phyloP scores from a whole-genome alignment of 2,888 invertebrate species.

The Xestia rhomboidea region DNA sequence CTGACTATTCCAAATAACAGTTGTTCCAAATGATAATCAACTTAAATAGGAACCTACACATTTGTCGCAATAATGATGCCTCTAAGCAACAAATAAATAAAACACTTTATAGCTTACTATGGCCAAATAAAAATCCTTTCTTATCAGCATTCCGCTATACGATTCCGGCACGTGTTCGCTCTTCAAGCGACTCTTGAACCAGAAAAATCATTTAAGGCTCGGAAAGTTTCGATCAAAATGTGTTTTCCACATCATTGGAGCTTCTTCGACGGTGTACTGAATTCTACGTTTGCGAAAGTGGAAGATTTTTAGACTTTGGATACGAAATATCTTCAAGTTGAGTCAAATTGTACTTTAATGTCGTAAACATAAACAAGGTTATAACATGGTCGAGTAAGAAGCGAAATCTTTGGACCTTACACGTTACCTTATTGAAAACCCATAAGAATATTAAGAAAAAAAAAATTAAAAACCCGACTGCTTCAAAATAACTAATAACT shows the following conservation, averaged over 20 bases:
- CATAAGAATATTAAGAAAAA: background rate
- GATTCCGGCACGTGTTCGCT: slow-evolving; percentile 59
- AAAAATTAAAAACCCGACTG: no score
- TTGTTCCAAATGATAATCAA: background rate
- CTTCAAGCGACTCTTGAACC: slow-evolving; percentile 65
- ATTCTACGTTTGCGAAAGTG: slow-evolving; percentile 25
- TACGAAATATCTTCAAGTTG: background rate
- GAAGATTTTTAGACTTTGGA: background rate
- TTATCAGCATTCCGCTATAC: slow-evolving; percentile 57
- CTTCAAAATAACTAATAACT: no score
- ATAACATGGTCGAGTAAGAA: background rate
- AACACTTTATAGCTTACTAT: slow-evolving; percentile 32
- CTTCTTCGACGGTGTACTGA: slow-evolving; percentile 57
- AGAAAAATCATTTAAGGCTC: slow-evolving; percentile 72
- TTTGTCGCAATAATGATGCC: background rate
- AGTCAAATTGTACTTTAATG: background rate
- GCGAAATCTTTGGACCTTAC: background rate
- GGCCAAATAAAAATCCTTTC: slow-evolving; percentile 36
- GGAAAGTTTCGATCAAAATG: slow-evolving; percentile 71
- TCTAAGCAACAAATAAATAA: slow-evolving; percentile 9
- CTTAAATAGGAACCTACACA: background rate
- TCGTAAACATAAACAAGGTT: background rate
- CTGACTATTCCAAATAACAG: background rate
- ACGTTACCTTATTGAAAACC: background rate
- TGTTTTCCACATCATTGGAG: slow-evolving; percentile 73